Evolutionary conservation across 2,113 vertebrate genomes (phyloP), one percentile per base, ranked within the genome.

Genomic region (Catharus minimus): DNA sequence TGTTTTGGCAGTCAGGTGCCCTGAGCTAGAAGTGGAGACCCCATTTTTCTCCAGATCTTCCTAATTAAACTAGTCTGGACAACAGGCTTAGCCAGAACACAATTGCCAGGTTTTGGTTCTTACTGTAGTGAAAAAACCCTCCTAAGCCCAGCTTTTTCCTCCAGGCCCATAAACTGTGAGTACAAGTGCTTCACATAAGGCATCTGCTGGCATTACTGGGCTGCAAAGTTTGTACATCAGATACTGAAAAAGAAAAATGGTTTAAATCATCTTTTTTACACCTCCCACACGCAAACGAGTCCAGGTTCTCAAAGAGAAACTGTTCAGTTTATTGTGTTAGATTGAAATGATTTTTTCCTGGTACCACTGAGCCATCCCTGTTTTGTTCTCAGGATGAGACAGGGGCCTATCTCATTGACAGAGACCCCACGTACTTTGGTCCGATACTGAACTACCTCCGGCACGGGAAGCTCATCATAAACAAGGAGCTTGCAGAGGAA

Each of bases 401-500:
- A 0, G 99, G 99, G 44, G 99, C 99, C 3, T 99, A 99, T 97
- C 98, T 99, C 96, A 99, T 99, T 61, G 99, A 99, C 96, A 98
- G 99, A 93, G 99, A 99, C 96, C 99, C 99, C 85, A 99, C 99
- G 0, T 99, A 99, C 95, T 99, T 99, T 27, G 99, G 99, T n/a
- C 99, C 99, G 1, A 99, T 99, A 88, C 98, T 99, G 55, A 99
- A 99, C 97, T 99, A 99, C 98, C 98, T 99, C 93, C 98, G 99
- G n/a, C 99, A 99, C 2, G 99, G 99, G 82, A 99, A 99, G 95
- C 98, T 99, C 94, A 99, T 99, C 96, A 98, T 99, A 91, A 99
- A 99, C 88, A 99, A 99, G 96, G 99, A 99, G 84, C 95, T 99
- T 67, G 99, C 99, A 21, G 99, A 99, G 88, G 99, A 99, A 98